Evolutionary conservation across 2,888 invertebrate species (phyloP).

Genomic region (Hymenopus coronatus): DNA sequence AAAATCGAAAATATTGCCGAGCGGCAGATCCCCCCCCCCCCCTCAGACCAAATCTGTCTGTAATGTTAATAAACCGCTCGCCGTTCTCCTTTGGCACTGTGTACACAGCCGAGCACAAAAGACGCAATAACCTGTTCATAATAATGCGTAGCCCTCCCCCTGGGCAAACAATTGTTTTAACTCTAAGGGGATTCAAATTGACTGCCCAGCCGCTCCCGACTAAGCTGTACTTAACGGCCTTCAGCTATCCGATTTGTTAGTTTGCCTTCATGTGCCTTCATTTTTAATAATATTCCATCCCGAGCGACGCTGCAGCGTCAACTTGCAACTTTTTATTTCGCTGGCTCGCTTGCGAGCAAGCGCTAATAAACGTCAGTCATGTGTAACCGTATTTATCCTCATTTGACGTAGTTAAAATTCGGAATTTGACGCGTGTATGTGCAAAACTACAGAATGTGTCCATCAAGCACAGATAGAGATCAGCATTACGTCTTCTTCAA

Average conservation of each 20-base stretch:
- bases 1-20: background rate
- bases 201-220: background rate
- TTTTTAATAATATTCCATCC: background rate
- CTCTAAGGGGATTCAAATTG: conserved; percentile 29
- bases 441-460: too few relatives aligned
- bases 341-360: too few relatives aligned
- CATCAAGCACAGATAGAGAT: too few relatives aligned
- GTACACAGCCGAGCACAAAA: conserved; percentile 7
- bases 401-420: too few relatives aligned
- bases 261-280: background rate
- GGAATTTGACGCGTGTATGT: too few relatives aligned
- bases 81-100: background rate
- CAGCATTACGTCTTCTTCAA: too few relatives aligned
- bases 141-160: background rate
- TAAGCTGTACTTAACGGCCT: background rate
- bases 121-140: conserved; percentile 18
- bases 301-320: background rate
- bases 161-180: conserved; percentile 32
- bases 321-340: too few relatives aligned
- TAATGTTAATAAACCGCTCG: conserved; percentile 25
- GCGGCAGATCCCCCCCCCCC: background rate
- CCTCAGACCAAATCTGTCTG: conserved; percentile 22
- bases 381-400: background rate
- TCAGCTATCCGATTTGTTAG: background rate
- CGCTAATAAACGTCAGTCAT: background rate